These are phyloP conservation scores for Siphonodentalium dalli DNA, from an alignment of 2,888 invertebrate genomes.

Conservation along the genomic window DNA sequence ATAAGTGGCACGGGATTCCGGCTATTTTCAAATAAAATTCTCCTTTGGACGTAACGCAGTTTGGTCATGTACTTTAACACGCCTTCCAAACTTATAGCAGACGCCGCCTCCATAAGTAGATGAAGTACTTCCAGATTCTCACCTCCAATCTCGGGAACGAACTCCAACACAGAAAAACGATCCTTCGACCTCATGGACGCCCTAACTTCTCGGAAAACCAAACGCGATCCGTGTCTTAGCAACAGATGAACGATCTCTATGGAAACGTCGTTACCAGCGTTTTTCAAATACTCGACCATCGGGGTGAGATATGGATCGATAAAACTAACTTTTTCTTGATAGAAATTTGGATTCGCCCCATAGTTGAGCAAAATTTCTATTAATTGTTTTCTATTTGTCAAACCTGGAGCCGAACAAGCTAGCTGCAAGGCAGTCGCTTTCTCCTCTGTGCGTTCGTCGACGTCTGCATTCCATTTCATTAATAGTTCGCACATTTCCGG, in stretches of 20 bases:
- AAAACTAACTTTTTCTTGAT: constrained; percentile 68
- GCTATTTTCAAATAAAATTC: too few species aligned
- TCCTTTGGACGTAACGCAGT: too few species aligned
- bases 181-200: too few species aligned
- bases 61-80: too few species aligned
- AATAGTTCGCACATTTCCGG: constrained; percentile 55
- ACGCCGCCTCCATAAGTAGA: too few species aligned
- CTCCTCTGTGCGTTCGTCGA: constrained; percentile 65
- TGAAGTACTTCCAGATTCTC: too few species aligned
- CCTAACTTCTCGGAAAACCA: too few species aligned
- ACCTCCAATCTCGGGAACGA: too few species aligned
- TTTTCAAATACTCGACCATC: constrained; percentile 79
- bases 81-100: too few species aligned
- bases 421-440: constrained; percentile 65
- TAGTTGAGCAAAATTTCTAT: constrained; percentile 48
- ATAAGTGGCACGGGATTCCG: too few species aligned
- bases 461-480: constrained; percentile 66
- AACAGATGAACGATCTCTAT: constrained; percentile 75
- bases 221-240: constrained; percentile 80
- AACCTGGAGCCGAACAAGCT: constrained; percentile 57
- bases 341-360: constrained; percentile 55
- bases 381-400: constrained; percentile 48
- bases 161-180: too few species aligned
- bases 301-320: constrained; percentile 76
- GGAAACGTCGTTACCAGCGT: constrained; percentile 71